These are phyloP conservation scores for Subacronicta megacephala DNA, from an alignment of 2,888 invertebrate species.

Conservation along the genomic window DNA sequence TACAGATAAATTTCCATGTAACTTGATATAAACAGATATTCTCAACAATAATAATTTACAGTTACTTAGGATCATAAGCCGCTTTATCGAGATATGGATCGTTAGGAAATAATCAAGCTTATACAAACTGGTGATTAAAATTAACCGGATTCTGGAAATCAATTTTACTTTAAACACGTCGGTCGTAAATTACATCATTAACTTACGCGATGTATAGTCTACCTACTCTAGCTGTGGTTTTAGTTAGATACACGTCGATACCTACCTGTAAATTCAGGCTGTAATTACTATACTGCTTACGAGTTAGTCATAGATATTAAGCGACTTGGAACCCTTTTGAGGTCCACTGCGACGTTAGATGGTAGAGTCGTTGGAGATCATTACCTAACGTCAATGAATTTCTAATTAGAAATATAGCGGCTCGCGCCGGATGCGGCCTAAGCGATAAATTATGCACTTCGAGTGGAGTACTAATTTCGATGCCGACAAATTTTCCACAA, in stretches of 20 bases:
- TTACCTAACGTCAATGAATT: conserved; percentile 82
- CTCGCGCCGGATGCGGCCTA: conserved; percentile 79
- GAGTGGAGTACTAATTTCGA: conserved; percentile 87
- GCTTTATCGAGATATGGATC: conserved; percentile 40
- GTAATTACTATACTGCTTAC: conserved; percentile 8
- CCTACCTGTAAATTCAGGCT: not conserved
- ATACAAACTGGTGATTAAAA: conserved; percentile 37
- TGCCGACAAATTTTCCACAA: conserved; percentile 89
- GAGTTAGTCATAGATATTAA: conserved; percentile 30
- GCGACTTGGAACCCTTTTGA: conserved; percentile 13
- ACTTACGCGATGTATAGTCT: conserved; percentile 28
- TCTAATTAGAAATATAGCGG: conserved; percentile 82
- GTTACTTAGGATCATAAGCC: conserved; percentile 35
- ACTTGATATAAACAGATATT: conserved; percentile 34
- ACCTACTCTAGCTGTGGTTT: conserved; percentile 8
- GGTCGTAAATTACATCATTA: conserved; percentile 51
- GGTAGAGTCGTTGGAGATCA: conserved; percentile 57
- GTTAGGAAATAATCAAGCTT: conserved; percentile 33
- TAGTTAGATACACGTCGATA: too few species aligned
- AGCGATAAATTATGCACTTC: conserved; percentile 87
- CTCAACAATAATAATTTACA: conserved; percentile 37
- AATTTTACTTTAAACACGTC: conserved; percentile 30
- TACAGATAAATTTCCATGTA: conserved; percentile 17
- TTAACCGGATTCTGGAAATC: conserved; percentile 41
- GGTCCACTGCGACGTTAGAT: conserved; percentile 33